Base-by-base conservation (phyloP, 2,113 vertebrate genomes). In the Prinia subflava region DNA sequence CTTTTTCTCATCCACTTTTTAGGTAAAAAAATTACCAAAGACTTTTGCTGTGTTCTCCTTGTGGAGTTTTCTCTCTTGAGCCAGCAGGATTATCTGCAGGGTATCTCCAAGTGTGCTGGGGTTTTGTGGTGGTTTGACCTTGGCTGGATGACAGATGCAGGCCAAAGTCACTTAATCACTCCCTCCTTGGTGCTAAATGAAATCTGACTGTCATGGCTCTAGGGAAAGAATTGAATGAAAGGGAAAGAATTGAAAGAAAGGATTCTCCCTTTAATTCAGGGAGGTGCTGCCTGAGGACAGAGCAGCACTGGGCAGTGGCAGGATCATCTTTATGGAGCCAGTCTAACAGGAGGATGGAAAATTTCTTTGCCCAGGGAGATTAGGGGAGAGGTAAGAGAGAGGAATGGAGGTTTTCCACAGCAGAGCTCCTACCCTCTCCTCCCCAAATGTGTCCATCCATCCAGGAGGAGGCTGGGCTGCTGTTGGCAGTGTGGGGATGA, bases 391-490 rank as follows among this genome's bases (percentile, higher is more conserved):
- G 16, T 25, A 24, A 46, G 24, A 63, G 31, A 49, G 27, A 62
- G 62, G 28, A 90, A 79, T n/a, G 11, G 28, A 70, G 30, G 9
- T 69, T 69, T 71, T 69, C 16, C 4, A 2, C 42, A 53, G 49
- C 53, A 82, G 31, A 87, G 4, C 49, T 79, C 30, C 41, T 53
- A 1, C 25, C 10, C 7, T 64, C 39, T 76, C 16, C 15, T 59
- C 10, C 39, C 39, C 8, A 37, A 0, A 19, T 2, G 13, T 15
- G 25, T 81, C 83, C 3, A 0, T 68, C 42, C 55, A 11, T 15
- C 12, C 5, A 2, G 52, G 62, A 25, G 7, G 44, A 55, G n/a
- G 37, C 39, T 2, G 1, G 70, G 42, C 15, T 76, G 78, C 23
- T 37, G 41, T 25, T 4, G 5, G 53, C 35, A 37, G 23, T 6